Evolutionary conservation across 2,113 vertebrate species (phyloP).

Genomic region (Poeciliopsis retropinna): DNA sequence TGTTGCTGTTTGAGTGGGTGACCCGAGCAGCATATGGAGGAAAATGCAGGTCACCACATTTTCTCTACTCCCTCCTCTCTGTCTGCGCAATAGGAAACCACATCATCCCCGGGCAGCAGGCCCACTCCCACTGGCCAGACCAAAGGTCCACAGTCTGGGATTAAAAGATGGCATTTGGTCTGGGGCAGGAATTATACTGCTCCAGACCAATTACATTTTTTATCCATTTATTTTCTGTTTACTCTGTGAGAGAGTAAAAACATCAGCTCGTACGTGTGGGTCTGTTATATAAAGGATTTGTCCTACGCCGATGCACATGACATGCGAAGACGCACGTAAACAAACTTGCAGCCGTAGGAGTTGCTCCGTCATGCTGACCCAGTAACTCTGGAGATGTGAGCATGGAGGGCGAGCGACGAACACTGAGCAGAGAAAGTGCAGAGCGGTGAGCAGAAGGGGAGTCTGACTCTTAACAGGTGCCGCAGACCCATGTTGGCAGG

Average conservation of each 20-base stretch:
- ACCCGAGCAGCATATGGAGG: slow-evolving; percentile 69
- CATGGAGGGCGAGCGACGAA: slow-evolving; percentile 15
- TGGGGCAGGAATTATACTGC: slow-evolving; percentile 65
- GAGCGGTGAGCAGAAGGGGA: slow-evolving; percentile 45
- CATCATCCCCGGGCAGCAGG: slow-evolving; percentile 49
- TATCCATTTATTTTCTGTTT: background rate
- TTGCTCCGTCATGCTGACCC: slow-evolving; percentile 37
- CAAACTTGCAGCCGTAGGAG: background rate
- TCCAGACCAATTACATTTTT: slow-evolving; percentile 20
- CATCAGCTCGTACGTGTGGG: slow-evolving; percentile 33
- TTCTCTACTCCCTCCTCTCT: slow-evolving; percentile 59
- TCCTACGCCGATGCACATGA: slow-evolving; percentile 6
- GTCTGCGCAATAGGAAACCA: slow-evolving; percentile 60
- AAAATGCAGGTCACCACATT: slow-evolving; percentile 73
- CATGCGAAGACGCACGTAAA: background rate
- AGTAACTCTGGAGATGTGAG: slow-evolving; percentile 26
- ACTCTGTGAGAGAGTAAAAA: background rate
- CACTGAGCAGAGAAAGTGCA: background rate
- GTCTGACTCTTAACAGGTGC: slow-evolving; percentile 76
- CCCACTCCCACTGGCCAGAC: slow-evolving; percentile 66
- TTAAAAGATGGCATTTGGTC: slow-evolving; percentile 68
- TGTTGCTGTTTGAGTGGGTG: slow-evolving; percentile 46
- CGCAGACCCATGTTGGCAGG: slow-evolving; percentile 33
- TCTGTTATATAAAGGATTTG: slow-evolving; percentile 60
- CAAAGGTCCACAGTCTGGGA: slow-evolving; percentile 63